phyloP scores from a whole-genome alignment of 2,113 vertebrate species.

The Sterrhoptilus dennistouni region DNA sequence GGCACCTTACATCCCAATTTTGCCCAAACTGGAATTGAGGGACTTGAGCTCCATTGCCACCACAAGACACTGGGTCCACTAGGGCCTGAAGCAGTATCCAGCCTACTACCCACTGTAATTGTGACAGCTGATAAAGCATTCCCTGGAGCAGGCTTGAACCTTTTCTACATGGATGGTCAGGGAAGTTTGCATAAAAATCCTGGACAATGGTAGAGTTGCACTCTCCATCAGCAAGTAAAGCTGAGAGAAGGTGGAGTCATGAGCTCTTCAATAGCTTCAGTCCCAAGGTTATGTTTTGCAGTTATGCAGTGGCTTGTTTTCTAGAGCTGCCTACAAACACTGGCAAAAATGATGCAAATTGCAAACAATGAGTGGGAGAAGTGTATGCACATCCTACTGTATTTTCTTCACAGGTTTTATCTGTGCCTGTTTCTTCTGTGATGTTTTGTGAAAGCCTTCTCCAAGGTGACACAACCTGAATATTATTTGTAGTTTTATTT shows the following conservation, averaged over 20 bases:
- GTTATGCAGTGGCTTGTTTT: neutral
- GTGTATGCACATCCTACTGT: neutral
- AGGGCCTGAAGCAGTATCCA: neutral
- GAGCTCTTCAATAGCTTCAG: neutral
- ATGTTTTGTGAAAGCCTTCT: constrained; percentile 13
- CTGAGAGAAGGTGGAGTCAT: neutral
- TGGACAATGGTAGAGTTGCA: neutral
- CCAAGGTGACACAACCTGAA: constrained; percentile 13
- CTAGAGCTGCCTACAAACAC: neutral
- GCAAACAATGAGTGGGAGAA: constrained; percentile 34
- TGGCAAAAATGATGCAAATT: neutral
- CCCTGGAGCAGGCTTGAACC: neutral
- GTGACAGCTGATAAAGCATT: neutral
- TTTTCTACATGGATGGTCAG: neutral
- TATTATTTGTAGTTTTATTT: constrained; percentile 15
- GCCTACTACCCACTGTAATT: neutral
- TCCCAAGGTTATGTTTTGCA: neutral
- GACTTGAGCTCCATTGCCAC: neutral
- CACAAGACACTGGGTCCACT: neutral
- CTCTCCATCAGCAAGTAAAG: neutral
- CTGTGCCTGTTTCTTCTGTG: neutral
- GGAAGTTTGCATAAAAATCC: neutral
- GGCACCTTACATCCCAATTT: neutral
- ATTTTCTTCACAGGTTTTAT: constrained; percentile 53
- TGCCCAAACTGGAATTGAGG: neutral